Percentiles rank a stretch among this genome's conserved stretches.
Conservation (phyloP, 2,888 invertebrate genomes). For the Portevinia maculata region DNA sequence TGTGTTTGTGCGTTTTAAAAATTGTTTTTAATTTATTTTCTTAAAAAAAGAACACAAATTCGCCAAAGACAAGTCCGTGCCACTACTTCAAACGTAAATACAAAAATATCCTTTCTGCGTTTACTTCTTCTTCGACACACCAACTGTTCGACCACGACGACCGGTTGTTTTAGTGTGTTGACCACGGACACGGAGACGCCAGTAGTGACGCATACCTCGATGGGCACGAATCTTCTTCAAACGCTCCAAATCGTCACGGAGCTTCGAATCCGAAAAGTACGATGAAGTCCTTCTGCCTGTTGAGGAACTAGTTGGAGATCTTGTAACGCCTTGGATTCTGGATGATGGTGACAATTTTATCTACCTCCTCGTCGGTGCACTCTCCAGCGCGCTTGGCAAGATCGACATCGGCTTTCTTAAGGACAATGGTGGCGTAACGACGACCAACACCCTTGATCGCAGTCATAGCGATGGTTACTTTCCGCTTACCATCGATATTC, state of each 20-base stretch:
- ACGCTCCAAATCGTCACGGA: too few species aligned
- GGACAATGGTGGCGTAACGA: conserved; percentile 97
- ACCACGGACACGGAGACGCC: conserved; percentile 99
- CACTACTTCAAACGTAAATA: conserved; percentile 8
- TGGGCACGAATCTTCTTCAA: too few species aligned
- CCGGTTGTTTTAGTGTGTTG: conserved; percentile 99
- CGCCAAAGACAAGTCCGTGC: conserved; percentile 5
- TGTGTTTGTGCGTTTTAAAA: conserved; percentile 19
- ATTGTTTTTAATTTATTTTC: conserved; percentile 21
- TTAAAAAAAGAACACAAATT: conserved; percentile 32
- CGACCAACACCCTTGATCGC: conserved; percentile 99
- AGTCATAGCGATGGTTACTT: conserved; percentile 99
- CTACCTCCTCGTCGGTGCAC: conserved; percentile 98
- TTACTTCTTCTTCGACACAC: conserved; percentile 99
- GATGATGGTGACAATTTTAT: conserved; percentile 99
- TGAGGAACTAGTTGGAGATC: conserved; percentile 99
- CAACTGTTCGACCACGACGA: conserved; percentile 99
- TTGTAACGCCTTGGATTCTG: conserved; percentile 99
- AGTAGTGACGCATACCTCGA: conserved; percentile 99
- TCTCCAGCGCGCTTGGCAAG: conserved; percentile 99
- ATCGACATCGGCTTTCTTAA: conserved; percentile 99
- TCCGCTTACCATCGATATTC: conserved; percentile 99
- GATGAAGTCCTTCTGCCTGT: conserved; percentile 99
- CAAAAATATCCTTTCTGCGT: conserved; percentile 74
- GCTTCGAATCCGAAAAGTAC: conserved; percentile 95